These are phyloP conservation scores for Ianthella basta DNA, from an alignment of 37 sponge, comb jelly and placozoan genomes.

Conservation along the genomic window DNA sequence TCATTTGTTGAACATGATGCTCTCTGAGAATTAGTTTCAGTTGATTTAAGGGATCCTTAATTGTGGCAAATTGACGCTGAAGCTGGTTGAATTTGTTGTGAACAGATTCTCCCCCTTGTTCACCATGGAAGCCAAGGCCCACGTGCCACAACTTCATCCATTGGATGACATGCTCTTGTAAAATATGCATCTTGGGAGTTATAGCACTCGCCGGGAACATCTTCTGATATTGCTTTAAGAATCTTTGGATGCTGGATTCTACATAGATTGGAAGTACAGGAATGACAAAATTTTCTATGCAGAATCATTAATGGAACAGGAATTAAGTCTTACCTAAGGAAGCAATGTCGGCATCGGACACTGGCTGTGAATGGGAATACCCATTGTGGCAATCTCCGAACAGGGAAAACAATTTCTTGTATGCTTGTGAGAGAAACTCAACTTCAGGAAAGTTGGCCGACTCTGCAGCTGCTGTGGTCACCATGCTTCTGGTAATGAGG, in stretches of 20 bases:
- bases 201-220: constrained; percentile 29
- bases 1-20: constrained; percentile 15
- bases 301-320: neutral
- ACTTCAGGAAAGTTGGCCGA: constrained; percentile 6
- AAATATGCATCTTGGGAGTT: constrained; percentile 45
- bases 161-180: constrained; percentile 40
- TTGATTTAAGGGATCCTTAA: constrained; percentile 2
- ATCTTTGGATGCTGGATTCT: constrained; percentile 9
- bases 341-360: neutral
- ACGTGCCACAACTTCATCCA: constrained; percentile 19
- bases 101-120: constrained; percentile 60
- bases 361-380: neutral
- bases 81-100: constrained; percentile 42
- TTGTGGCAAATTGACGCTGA: constrained; percentile 2
- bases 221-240: constrained; percentile 29
- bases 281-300: neutral
- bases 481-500: neutral
- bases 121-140: constrained; percentile 44
- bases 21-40: constrained; percentile 22
- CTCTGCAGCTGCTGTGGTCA: neutral
- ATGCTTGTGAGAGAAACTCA: neutral
- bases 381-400: constrained; percentile 38
- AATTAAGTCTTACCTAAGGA: constrained; percentile 19
- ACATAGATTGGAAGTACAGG: constrained; percentile 1
- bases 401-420: neutral